Conservation (phyloP, 2,797 vertebrate genomes). For the Brachyalestes nurse region DNA sequence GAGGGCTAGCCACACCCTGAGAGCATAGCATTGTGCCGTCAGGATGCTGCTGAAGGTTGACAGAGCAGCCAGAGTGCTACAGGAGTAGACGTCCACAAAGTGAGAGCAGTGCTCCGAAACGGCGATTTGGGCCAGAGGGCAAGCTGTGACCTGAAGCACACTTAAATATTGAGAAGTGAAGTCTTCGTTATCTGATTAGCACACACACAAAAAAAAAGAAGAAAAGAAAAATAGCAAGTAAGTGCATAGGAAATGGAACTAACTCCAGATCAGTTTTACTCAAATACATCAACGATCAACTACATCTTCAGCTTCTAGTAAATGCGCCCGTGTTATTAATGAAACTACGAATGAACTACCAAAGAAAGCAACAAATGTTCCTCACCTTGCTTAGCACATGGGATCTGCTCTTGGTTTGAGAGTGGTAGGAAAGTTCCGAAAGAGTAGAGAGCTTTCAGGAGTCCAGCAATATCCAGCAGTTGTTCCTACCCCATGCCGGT, state of each 20-base stretch:
- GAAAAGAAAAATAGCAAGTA: background rate
- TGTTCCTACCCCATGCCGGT: constrained; percentile 38
- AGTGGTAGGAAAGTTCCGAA: background rate
- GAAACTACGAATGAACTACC: background rate
- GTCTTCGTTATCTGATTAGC: background rate
- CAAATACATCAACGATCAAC: background rate
- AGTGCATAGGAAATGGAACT: background rate
- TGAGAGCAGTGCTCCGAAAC: background rate
- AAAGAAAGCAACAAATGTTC: background rate
- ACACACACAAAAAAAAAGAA: constrained; percentile 21
- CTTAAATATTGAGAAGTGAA: background rate
- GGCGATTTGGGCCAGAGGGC: background rate
- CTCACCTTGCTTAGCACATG: constrained; percentile 32
- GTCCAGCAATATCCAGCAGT: constrained; percentile 13
- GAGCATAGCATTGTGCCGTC: constrained; percentile 65
- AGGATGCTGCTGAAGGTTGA: constrained; percentile 52
- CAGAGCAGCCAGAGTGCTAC: constrained; percentile 54
- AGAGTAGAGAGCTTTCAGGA: constrained; percentile 1
- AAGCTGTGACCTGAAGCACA: background rate
- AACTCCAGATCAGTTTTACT: too few relatives aligned
- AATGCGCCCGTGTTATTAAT: background rate
- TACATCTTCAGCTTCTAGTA: background rate
- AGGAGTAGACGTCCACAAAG: constrained; percentile 21
- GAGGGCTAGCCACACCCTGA: constrained; percentile 59
- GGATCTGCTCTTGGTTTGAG: constrained; percentile 12